Conservation (phyloP, 1,140 invertebrate genomes). For the Temnothorax curvispinosus region DNA sequence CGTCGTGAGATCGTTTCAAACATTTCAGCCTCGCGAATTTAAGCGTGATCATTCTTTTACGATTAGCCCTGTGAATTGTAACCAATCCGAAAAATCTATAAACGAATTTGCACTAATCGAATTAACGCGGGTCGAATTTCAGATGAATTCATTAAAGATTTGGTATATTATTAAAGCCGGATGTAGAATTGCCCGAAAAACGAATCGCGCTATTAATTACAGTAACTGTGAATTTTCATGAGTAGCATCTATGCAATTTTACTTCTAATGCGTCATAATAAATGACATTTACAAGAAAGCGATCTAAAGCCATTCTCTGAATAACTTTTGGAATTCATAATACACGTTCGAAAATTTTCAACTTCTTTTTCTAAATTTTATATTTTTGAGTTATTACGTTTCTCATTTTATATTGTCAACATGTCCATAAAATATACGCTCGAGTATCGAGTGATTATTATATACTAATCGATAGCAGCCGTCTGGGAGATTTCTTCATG, state of each 20-base stretch:
- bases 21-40: neutral
- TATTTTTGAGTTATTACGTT: neutral
- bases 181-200: neutral
- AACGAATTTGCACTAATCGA: slow-evolving; percentile 14
- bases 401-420: neutral
- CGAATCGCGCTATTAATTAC: neutral
- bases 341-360: neutral
- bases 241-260: neutral
- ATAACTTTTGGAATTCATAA: neutral
- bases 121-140: slow-evolving; percentile 14
- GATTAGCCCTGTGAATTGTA: slow-evolving; percentile 10
- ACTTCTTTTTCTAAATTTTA: neutral
- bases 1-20: neutral
- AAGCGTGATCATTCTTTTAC: slow-evolving; percentile 13
- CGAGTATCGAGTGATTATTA: slow-evolving; percentile 49
- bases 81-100: slow-evolving; percentile 27
- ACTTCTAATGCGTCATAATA: neutral
- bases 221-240: neutral
- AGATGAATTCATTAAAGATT: slow-evolving; percentile 27
- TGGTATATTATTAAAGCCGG: neutral
- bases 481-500: slow-evolving; percentile 42
- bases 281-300: neutral
- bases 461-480: slow-evolving; percentile 47
- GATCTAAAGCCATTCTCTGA: neutral
- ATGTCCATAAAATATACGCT: neutral